Evolutionary conservation across 2,113 vertebrate species (phyloP), one percentile per base, ranked within the genome.

Genomic region (Drymodes brunneopygia): DNA sequence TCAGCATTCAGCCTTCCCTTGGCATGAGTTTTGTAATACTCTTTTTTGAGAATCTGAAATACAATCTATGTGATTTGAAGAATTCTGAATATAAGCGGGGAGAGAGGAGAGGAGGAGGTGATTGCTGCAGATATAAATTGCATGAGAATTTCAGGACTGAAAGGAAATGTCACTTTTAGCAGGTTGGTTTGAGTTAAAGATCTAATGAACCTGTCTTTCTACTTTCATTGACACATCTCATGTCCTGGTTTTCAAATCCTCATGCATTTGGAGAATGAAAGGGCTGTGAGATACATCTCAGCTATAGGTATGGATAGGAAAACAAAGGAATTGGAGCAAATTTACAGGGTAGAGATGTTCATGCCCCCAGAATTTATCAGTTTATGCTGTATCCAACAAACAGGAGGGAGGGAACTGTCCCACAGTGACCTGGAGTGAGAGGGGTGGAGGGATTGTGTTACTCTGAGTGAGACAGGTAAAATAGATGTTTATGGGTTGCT

Each of bases 291-390:
- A 38, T 3, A 3, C 1, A 22, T 11, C 16, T 75, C 28, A 7
- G 36, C 22, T 77, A 7, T 27, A 47, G 58, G 14, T 29, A 15
- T 0, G 14, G 19, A 9, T 1, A 33, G 15, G 12, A 29, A 86
- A 91, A 29, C 7, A 66, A 17, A 58, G 66, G 38, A 24, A 25
- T 1, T 31, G 15, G 15, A 69, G 13, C 8, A n/a, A 24, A 54
- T 2, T 5, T 33, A 8, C 2, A 8, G 24, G 12, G 25, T 4
- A 9, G 35, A 11, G 27, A 9, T 20, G n/a, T 10, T 6, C 2
- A 0, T 3, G 6, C 20, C 24, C 23, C 16, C 15, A 54, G 36
- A n/a, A 17, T 35, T 54, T 21, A 1, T 19, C 1, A 2, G 8
- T 38, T 86, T 33, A 1, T 70, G 24, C 33, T 56, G 5, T 21